Evolutionary conservation across 1,140 invertebrate species (phyloP), one percentile per base, ranked within the genome.

Genomic region (Papilio xuthus): DNA sequence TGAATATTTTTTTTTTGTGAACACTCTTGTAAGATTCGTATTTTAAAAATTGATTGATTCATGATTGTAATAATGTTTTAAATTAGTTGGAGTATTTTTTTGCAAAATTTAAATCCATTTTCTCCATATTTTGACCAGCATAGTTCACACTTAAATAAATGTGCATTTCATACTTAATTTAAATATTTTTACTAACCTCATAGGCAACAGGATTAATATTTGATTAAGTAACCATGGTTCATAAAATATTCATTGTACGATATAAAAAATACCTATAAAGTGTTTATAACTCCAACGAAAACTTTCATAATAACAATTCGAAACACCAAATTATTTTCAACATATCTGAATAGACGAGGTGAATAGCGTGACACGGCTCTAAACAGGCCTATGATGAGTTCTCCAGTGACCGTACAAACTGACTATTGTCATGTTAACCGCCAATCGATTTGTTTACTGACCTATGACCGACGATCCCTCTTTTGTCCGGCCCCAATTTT

Each of bases 391-490:
- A 78, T 67, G 74, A 81, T 63, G 74, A 41, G 79, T 20, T 69
- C 79, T 81, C 81, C 82, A 82, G 69, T 80, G 80, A 81, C 83
- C 84, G 80, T 81, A 86, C 85, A 88, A 88, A 84, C 77, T 77
- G 42, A 18, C 86, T 80, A 88, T 90, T 90, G 88, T 89, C 70
- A 72, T 74, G 71, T 67, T 83, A 84, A 87, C 84, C 81, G 84
- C 78, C 81, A 81, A 85, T 89, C 82, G 86, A 86, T 85, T 78
- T 83, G 81, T 82, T 82, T 79, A 84, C 53, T 79, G 79, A 78
- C 80, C 82, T 83, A 81, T 80, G 85, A 82, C 81, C 80, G 79
- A 50, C 72, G 67, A 41, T 76, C 77, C 26, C 44, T 60, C 72
- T 69, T 69, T 78, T 56, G 53, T 78, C 60, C 42, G 60, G 60